Conservation (phyloP, 1,140 invertebrate genomes). For the Pogonomyrmex californicus region DNA sequence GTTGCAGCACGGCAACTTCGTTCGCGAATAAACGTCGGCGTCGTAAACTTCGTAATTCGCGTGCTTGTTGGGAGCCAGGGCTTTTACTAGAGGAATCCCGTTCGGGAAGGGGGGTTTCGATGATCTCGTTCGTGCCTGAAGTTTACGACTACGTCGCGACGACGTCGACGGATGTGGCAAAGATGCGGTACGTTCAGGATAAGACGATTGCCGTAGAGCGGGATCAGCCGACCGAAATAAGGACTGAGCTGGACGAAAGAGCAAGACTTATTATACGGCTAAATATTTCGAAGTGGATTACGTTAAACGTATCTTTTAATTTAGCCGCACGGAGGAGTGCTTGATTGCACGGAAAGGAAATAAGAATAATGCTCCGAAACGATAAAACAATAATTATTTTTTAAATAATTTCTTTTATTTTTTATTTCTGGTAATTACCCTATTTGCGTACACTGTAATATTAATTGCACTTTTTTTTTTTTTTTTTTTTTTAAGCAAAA, state of each 20-base stretch:
- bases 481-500: not conserved
- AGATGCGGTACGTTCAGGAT: conserved; percentile 55
- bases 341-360: not conserved
- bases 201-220: conserved; percentile 27
- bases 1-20: conserved; percentile 33
- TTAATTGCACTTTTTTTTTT: conserved; percentile 5
- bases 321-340: not conserved
- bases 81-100: conserved; percentile 61
- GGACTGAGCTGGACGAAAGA: not conserved
- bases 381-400: not conserved
- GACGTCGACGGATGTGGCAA: conserved; percentile 42
- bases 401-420: not conserved
- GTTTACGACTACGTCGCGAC: conserved; percentile 43
- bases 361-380: not conserved
- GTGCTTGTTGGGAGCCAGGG: conserved; percentile 44
- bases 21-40: conserved; percentile 58
- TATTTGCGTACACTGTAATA: not conserved
- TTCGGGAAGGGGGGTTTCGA: conserved; percentile 25
- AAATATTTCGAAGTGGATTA: conserved; percentile 33
- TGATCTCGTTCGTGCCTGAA: conserved; percentile 57
- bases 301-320: conserved; percentile 31
- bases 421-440: not conserved
- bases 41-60: conserved; percentile 67
- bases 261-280: not conserved
- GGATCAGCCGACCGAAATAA: conserved; percentile 41